phyloP scores from a whole-genome alignment of 2,113 vertebrate genomes.

The Ramphastos sulfuratus region DNA sequence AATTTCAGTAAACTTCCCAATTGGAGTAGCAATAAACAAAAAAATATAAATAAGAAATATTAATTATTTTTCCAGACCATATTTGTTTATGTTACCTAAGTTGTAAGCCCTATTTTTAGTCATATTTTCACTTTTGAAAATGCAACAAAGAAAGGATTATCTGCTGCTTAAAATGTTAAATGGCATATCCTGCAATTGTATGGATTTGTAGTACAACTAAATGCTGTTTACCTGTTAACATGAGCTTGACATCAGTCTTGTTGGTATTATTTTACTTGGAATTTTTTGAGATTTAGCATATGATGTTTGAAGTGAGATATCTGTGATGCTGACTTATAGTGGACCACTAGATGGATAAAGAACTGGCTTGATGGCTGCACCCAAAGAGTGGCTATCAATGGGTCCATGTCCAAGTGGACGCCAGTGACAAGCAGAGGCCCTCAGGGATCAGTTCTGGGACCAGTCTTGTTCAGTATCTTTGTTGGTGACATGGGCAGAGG shows the following conservation, averaged over 20 bases:
- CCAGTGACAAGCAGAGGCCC: no score
- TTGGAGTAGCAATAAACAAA: neutral
- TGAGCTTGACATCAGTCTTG: neutral
- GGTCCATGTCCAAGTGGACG: no score
- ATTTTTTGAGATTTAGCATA: neutral
- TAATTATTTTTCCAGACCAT: neutral
- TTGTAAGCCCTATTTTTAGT: neutral
- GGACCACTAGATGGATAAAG: no score
- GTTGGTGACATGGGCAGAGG: no score
- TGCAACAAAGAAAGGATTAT: neutral
- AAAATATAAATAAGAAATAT: neutral
- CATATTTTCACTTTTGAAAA: neutral
- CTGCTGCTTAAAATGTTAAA: neutral
- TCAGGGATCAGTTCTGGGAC: no score
- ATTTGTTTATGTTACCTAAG: neutral
- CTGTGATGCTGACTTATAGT: neutral
- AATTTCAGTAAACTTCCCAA: neutral
- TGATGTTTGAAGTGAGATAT: neutral
- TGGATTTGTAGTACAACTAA: neutral
- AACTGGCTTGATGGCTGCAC: no score
- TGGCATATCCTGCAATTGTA: neutral
- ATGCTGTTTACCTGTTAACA: neutral
- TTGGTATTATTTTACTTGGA: neutral
- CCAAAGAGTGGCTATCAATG: no score
- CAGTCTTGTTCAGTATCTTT: no score